Evolutionary conservation across 2,888 invertebrate genomes (phyloP).

Genomic region (Ypsolopha sequella): DNA sequence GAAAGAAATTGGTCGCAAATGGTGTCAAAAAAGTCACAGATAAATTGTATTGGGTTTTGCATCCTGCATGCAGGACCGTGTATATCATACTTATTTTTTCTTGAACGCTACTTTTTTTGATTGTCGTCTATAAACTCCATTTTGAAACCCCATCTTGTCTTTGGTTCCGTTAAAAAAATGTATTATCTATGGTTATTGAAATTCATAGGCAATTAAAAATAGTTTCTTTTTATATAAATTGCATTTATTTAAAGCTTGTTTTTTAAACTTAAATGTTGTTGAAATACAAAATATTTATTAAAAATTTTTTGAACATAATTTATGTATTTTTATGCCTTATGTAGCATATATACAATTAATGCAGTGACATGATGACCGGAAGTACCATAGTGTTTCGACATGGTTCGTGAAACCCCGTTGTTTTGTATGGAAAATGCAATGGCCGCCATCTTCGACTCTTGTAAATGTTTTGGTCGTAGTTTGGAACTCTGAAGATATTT

Average conservation of each 20-base stretch:
- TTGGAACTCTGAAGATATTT: slow-evolving; percentile 58
- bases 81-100: background rate
- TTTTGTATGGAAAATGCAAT: slow-evolving; percentile 86
- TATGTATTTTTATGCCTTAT: background rate
- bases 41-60: too few relatives aligned
- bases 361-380: slow-evolving; percentile 34
- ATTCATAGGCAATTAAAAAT: too few relatives aligned
- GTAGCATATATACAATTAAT: too few relatives aligned
- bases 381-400: slow-evolving; percentile 38
- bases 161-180: background rate
- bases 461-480: slow-evolving; percentile 81
- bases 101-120: background rate
- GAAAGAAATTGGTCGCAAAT: too few relatives aligned
- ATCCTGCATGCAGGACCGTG: too few relatives aligned
- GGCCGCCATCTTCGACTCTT: slow-evolving; percentile 89
- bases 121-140: background rate
- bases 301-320: background rate
- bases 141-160: background rate
- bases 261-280: too few relatives aligned
- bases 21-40: too few relatives aligned
- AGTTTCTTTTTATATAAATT: too few relatives aligned
- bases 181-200: background rate
- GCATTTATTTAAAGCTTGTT: too few relatives aligned
- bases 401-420: slow-evolving; percentile 68
- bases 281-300: too few relatives aligned